Evolutionary conservation across 2,113 vertebrate species (phyloP).

Genomic region (Semnornis frantzii): DNA sequence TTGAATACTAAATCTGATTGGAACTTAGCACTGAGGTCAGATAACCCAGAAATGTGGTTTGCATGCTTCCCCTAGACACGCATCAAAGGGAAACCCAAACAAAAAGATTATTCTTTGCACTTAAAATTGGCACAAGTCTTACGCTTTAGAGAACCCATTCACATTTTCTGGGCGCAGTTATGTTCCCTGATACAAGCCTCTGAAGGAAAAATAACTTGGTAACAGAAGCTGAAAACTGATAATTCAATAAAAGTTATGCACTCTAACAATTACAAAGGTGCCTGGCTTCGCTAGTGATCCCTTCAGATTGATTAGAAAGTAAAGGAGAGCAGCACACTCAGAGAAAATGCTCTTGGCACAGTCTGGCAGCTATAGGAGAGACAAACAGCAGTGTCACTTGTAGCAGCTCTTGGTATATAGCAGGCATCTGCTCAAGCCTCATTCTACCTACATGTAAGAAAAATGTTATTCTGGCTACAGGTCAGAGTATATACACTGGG

Average conservation of each 20-base stretch:
- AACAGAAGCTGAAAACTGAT: neutral
- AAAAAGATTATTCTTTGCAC: neutral
- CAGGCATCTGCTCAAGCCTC: neutral
- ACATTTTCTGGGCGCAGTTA: neutral
- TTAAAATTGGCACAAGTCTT: neutral
- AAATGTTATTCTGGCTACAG: neutral
- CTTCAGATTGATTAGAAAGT: neutral
- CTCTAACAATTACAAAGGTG: neutral
- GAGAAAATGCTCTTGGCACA: neutral
- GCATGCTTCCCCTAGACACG: neutral
- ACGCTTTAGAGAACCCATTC: neutral
- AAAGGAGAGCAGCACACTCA: neutral
- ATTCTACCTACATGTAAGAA: accelerated
- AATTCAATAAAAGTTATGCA: neutral
- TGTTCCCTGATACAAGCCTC: neutral
- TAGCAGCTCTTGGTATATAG: no score
- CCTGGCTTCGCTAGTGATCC: neutral
- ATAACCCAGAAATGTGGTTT: neutral
- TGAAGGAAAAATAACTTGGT: neutral
- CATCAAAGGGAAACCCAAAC: constrained; percentile 24
- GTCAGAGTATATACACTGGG: no score
- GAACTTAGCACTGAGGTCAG: neutral
- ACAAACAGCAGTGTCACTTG: neutral
- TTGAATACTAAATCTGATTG: neutral
- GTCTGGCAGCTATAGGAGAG: neutral